These are phyloP conservation scores for Synergus umbraculus DNA, from an alignment of 2,888 invertebrate genomes.

Conservation along the genomic window DNA sequence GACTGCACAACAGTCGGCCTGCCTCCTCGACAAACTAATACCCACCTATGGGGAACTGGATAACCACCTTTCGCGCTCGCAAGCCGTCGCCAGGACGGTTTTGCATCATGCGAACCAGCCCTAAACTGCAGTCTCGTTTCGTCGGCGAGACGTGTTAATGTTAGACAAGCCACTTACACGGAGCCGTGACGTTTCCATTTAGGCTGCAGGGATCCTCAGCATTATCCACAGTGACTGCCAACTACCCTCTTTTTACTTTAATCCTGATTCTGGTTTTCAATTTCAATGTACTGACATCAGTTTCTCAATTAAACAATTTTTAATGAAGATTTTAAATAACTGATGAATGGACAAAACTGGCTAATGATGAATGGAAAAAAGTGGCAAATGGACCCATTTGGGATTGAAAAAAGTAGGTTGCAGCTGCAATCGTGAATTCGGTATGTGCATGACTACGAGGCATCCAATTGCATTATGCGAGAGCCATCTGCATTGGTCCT, in stretches of 20 bases:
- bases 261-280: background rate
- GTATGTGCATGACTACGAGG: background rate
- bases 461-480: constrained; percentile 61
- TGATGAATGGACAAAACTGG: too few species aligned
- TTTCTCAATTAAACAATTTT: background rate
- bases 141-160: constrained; percentile 75
- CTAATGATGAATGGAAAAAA: too few species aligned
- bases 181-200: constrained; percentile 76
- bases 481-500: constrained; percentile 66
- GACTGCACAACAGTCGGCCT: constrained; percentile 65
- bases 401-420: background rate
- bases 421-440: background rate
- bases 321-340: background rate
- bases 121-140: constrained; percentile 61
- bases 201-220: constrained; percentile 60
- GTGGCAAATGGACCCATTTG: background rate
- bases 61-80: constrained; percentile 65
- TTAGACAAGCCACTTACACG: constrained; percentile 77
- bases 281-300: background rate
- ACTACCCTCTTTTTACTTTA: background rate
- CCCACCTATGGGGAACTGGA: constrained; percentile 70
- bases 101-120: constrained; percentile 59
- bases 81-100: constrained; percentile 55
- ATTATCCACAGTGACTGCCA: constrained; percentile 16
- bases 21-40: constrained; percentile 75